Evolutionary conservation across 1,140 invertebrate species (phyloP).

Genomic region (Ridgeia piscesae): DNA sequence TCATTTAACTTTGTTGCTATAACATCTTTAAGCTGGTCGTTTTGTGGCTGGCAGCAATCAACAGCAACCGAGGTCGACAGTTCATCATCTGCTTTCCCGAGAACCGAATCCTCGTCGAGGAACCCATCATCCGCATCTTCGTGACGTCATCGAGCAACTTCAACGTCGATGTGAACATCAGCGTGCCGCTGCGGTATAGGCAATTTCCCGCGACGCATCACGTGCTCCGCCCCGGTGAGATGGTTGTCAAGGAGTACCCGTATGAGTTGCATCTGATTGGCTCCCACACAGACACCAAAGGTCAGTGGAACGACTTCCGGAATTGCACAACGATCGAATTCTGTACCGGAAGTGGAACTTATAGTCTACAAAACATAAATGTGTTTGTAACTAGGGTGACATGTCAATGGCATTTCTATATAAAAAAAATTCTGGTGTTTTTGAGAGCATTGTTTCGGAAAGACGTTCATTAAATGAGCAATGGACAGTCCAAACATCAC

Average conservation of each 20-base stretch:
- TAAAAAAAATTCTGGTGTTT: too few relatives aligned
- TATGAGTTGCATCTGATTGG: not conserved
- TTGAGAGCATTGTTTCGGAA: too few relatives aligned
- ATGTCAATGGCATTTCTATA: not conserved
- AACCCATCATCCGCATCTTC: slow-evolving; percentile 16
- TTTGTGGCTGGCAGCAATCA: not conserved
- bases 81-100: slow-evolving; percentile 17
- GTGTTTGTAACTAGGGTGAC: not conserved
- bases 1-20: too few relatives aligned
- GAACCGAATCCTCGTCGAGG: slow-evolving; percentile 8
- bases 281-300: not conserved
- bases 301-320: not conserved
- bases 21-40: too few relatives aligned
- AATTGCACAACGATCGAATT: not conserved
- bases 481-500: too few relatives aligned
- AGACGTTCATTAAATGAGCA: too few relatives aligned
- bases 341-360: too few relatives aligned
- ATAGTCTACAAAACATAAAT: too few relatives aligned
- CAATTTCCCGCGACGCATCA: not conserved
- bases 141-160: slow-evolving; percentile 2
- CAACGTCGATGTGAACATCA: slow-evolving; percentile 15
- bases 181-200: not conserved
- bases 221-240: not conserved
- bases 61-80: slow-evolving; percentile 5
- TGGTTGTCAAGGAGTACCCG: not conserved